Evolutionary conservation across 2,797 vertebrate genomes (phyloP).

Genomic region (Enteromius afrohamiltoni): DNA sequence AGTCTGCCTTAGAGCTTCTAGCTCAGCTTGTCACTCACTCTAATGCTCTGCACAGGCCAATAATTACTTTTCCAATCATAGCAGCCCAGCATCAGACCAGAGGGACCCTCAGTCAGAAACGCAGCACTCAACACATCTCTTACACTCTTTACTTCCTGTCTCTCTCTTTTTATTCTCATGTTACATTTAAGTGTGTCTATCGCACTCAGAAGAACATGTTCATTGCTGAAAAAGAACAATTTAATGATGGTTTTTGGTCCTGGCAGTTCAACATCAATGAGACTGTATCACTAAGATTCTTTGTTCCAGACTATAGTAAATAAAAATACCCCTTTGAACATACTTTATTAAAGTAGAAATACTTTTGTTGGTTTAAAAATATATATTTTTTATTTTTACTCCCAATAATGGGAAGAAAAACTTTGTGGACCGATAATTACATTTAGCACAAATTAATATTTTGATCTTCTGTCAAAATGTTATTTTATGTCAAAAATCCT

Average conservation of each 20-base stretch:
- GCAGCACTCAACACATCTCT: not conserved
- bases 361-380: not conserved
- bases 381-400: not conserved
- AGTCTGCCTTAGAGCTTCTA: conserved; percentile 39
- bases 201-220: not conserved
- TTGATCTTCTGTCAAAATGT: not conserved
- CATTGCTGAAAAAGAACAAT: not conserved
- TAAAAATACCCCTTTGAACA: not conserved
- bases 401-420: not conserved
- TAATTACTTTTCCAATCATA: conserved; percentile 61
- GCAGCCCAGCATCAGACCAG: conserved; percentile 42
- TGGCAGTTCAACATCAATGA: not conserved
- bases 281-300: not conserved
- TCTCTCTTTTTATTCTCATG: conserved; percentile 4
- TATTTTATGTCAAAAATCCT: too few relatives aligned
- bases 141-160: not conserved
- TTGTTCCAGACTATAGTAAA: not conserved
- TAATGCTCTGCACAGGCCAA: conserved; percentile 48
- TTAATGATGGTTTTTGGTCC: not conserved
- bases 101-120: conserved; percentile 41
- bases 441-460: not conserved
- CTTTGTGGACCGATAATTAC: not conserved
- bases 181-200: not conserved
- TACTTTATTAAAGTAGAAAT: not conserved
- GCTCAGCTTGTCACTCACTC: conserved; percentile 57